Evolutionary conservation across 2,888 invertebrate species (phyloP), one percentile per base, ranked within the genome.

Genomic region (Agriotes lineatus): DNA sequence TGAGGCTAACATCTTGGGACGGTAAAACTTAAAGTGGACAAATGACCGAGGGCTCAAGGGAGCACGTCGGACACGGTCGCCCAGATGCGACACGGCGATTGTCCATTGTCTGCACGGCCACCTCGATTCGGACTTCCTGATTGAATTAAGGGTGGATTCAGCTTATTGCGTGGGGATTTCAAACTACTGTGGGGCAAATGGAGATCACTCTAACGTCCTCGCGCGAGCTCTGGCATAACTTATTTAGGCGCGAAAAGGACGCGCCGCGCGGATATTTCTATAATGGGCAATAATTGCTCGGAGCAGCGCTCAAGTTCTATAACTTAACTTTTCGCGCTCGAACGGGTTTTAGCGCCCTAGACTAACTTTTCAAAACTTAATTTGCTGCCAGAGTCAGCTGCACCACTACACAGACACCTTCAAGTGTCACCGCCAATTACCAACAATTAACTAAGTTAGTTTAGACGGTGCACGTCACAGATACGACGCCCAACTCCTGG

Each of bases 81-180:
- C 79, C 83, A 83, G 83, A 81, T 82, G 83, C 79, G 82, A 81
- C 79, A 78, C 75, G 77, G 76, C 79, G 79, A 81, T 81, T 82
- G 81, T 79, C 81, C 79, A 81, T 81, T 81, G 81, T 81, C 81
- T 80, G 79, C 77, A 76, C 77, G 72, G 77, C 75, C 77, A 77
- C 77, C 78, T 75, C 75, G 73, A 61, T 65, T 70, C 76, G 77
- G 74, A 75, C 75, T 74, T 77, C 76, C 75, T 78, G 79, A 81
- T 80, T 78, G 80, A 80, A 81, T 81, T 80, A 81, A 77, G 79
- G 79, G 75, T 77, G 75, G 78, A 79, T 80, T 80, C 77, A 80
- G 79, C 80, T 80, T 80, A 80, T 80, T 79, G 79, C 79, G 70
- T 74, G 75, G 78, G 78, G 78, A 79, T 73, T 77, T 77, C 69